Evolutionary conservation across 2,113 vertebrate genomes (phyloP), one percentile per base, ranked within the genome.

Genomic region (Caloenas nicobarica): DNA sequence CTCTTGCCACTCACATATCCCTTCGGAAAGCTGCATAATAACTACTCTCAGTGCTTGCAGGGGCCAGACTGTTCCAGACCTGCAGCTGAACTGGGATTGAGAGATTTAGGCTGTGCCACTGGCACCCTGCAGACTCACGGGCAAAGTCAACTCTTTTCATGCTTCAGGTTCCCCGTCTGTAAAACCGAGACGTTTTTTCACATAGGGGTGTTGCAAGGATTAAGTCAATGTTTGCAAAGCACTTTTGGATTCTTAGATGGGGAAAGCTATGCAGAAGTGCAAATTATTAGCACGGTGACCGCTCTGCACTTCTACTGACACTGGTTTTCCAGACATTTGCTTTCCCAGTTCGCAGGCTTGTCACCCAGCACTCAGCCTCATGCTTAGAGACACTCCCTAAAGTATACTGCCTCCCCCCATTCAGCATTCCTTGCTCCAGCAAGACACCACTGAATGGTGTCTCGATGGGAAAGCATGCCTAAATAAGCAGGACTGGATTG

Each of bases 401-500:
- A 95, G 83, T 84, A 81, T 81, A 94, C 4, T 89, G 86, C 83
- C 96, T 96, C 73, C 92, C 82, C 87, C 91, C 70, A 73, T 79
- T 34, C 93, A 94, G 86, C 96, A 97, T 96, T 96, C 86, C 88
- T 95, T 72, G 81, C 66, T 97, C 88, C 69, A 88, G 95, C 91
- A 94, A 95, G 93, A 92, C 91, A 95, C 88, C 92, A 29, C 93
- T 89, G 96, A 91, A 96, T 81, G 82, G 94, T 5, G 11, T 89
- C 62, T 62, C 1, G 9, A 91, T 95, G 91, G 92, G 91, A 83
- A 25, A 93, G 88, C 70, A 86, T 84, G 96, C 96, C 95, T 95
- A 95, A 96, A 92, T 95, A 96, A 97, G 96, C 95, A 96, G 80
- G 76, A 68, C 72, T 65, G 92, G 90, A 90, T 89, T 87, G 95